Evolutionary conservation across 2,797 vertebrate species (phyloP).

Genomic region (Aeoliscus strigatus): DNA sequence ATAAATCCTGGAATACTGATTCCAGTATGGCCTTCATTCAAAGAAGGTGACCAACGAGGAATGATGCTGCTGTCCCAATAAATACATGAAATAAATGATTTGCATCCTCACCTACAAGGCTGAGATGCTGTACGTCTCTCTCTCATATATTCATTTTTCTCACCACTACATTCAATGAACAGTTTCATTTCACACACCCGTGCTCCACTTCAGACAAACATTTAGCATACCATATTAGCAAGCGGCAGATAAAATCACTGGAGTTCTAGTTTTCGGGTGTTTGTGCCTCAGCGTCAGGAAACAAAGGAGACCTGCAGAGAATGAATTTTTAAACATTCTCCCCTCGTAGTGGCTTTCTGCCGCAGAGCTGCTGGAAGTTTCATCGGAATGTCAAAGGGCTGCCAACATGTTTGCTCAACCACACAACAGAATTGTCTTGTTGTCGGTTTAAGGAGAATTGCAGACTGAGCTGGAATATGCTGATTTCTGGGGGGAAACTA

Average conservation of each 20-base stretch:
- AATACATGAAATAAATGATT: no score
- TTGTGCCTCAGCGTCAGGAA: conserved; percentile 13
- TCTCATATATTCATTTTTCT: not conserved
- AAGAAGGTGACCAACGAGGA: no score
- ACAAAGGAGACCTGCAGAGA: conserved; percentile 17
- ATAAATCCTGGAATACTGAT: no score
- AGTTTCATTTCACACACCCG: no score
- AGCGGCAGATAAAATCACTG: conserved; percentile 21
- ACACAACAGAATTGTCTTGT: conserved; percentile 1
- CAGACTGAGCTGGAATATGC: no score
- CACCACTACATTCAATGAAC: no score
- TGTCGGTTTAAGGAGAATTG: conserved; percentile 7
- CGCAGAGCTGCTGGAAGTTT: conserved; percentile 10
- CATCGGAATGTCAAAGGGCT: conserved; percentile 12
- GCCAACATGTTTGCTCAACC: conserved; percentile 6
- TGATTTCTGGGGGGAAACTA: no score
- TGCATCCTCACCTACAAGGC: not conserved
- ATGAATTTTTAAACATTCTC: conserved; percentile 28
- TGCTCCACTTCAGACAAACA: no score
- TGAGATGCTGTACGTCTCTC: not conserved
- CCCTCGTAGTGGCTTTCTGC: not conserved
- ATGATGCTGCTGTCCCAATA: no score
- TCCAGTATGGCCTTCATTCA: no score
- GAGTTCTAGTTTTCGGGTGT: conserved; percentile 25
- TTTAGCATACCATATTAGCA: conserved; percentile 15